Evolutionary conservation across 2,888 invertebrate species (phyloP).

Genomic region (Pandemis cinnamomeana): DNA sequence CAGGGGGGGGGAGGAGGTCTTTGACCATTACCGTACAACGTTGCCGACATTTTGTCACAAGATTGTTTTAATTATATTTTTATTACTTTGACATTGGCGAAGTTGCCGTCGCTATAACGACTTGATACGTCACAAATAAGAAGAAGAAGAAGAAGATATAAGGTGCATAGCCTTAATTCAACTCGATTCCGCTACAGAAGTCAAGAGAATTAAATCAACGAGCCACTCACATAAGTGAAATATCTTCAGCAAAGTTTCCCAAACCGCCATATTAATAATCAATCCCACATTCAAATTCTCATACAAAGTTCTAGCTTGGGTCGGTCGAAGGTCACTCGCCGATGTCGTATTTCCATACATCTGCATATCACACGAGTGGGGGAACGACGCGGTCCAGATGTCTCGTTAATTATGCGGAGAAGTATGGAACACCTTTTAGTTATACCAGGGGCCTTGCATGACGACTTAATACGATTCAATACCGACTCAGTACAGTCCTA

Average conservation of each 20-base stretch:
- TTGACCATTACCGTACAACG: no score
- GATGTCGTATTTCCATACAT: constrained; percentile 63
- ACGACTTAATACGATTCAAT: no score
- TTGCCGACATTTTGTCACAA: no score
- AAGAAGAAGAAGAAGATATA: no score
- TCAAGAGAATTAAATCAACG: background rate
- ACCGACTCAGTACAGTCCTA: no score
- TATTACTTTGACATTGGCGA: no score
- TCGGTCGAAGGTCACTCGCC: constrained; percentile 65
- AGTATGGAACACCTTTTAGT: constrained; percentile 6
- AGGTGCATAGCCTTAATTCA: background rate
- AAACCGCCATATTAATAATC: constrained; percentile 72
- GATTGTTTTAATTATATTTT: no score
- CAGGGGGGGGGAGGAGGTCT: no score
- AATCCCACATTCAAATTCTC: constrained; percentile 74
- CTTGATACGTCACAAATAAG: no score
- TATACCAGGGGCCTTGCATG: no score
- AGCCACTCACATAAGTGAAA: constrained; percentile 16
- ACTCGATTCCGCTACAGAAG: background rate
- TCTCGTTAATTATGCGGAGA: background rate
- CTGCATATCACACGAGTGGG: constrained; percentile 67
- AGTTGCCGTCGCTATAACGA: no score
- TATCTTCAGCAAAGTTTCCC: constrained; percentile 28
- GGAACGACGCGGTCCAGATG: constrained; percentile 34
- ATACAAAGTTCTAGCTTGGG: constrained; percentile 66